These are phyloP conservation scores for Istiophorus platypterus DNA, from an alignment of 2,113 vertebrate species.

Conservation along the genomic window DNA sequence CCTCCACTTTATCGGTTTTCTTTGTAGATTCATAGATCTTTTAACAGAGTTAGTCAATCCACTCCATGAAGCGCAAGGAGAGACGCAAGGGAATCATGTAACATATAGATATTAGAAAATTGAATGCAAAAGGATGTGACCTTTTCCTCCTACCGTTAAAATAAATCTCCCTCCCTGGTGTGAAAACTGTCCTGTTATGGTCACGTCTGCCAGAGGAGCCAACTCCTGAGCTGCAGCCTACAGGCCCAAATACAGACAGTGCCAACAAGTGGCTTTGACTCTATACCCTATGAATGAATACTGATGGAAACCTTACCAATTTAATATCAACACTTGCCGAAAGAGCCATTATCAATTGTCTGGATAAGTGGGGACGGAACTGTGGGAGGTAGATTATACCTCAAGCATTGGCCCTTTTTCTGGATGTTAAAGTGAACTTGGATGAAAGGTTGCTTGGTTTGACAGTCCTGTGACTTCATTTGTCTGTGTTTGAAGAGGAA, in stretches of 20 bases:
- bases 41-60: neutral
- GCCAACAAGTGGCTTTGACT: constrained; percentile 10
- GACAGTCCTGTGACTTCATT: neutral
- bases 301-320: neutral
- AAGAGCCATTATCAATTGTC: constrained; percentile 7
- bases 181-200: neutral
- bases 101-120: neutral
- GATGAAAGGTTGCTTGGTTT: neutral
- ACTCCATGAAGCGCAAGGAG: neutral
- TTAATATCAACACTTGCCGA: neutral
- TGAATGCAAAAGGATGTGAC: constrained; percentile 6
- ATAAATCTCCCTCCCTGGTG: neutral
- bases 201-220: constrained; percentile 14
- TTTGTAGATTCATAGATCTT: constrained; percentile 12
- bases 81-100: neutral
- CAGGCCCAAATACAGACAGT: constrained; percentile 15
- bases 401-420: neutral
- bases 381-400: neutral
- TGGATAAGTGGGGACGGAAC: neutral
- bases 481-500: neutral
- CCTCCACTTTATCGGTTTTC: constrained; percentile 5
- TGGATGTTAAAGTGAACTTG: neutral
- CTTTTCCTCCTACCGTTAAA: constrained; percentile 7
- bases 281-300: neutral
- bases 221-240: constrained; percentile 18